Evolutionary conservation across 1,140 invertebrate genomes (phyloP), one percentile per base, ranked within the genome.

Genomic region (Cephus cinctus): DNA sequence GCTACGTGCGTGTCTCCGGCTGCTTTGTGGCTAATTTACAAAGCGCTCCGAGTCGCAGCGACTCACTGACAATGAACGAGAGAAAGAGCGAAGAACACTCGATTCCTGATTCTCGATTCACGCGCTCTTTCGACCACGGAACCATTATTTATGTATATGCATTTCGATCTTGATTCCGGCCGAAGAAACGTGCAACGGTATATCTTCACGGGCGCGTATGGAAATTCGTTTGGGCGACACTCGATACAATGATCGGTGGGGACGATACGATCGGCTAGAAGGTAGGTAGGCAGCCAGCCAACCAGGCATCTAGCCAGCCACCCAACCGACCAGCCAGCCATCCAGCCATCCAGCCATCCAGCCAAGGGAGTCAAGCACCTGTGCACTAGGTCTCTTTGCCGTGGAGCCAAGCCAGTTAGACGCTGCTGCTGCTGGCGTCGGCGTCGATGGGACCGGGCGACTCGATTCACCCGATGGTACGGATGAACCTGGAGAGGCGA

Each of bases 131-230:
- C 42, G 30, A 44, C 16, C 27, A 34, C 30, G 25, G 54, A 57
- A 67, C 59, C 66, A 73, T 71, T 73, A 71, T 72, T 74, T 68
- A 74, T 58, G 47, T 54, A 47, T 49, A 59, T 59, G 57, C 59
- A 54, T 53, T 48, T 64, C 53, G 65, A 71, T 74, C 68, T 69
- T 64, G 66, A 69, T 70, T 56, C 56, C 18, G 52, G 47, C 54
- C 57, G 47, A 53, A 52, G 49, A 47, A 43, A 20, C 12, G 43
- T 8, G 11, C 32, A 21, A 49, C 18, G 18, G 43, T 61, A 55
- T 61, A 61, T 61, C 58, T 61, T 19, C 31, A 14, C 54, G 52
- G 54, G 57, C 61, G 56, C 53, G 64, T 67, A 69, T 69, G 65
- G 67, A 69, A 69, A 67, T 67, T 67, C 52, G 60, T 55, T 67